Conservation (phyloP, 2,797 vertebrate genomes). For the Avahi laniger region DNA sequence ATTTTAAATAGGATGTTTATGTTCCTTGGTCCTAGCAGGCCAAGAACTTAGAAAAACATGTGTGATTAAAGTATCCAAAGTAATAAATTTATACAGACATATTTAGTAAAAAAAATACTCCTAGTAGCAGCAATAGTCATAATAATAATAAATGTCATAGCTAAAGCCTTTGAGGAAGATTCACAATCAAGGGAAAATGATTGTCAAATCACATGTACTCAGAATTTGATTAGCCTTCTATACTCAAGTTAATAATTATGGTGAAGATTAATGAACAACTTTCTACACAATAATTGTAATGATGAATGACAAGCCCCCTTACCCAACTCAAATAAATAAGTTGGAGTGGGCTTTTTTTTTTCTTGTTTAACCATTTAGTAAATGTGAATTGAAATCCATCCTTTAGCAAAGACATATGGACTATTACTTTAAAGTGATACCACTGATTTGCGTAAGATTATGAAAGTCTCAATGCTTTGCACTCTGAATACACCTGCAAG, state of each 20-base stretch:
- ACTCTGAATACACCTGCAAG: not conserved
- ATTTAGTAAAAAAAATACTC: not conserved
- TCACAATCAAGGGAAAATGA: not conserved
- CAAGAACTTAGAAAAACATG: slow-evolving; percentile 21
- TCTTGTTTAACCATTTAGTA: not conserved
- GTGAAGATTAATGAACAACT: not conserved
- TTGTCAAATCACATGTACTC: not conserved
- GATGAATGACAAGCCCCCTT: not conserved
- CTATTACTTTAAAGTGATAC: not conserved
- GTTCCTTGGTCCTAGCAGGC: not conserved
- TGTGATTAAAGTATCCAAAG: slow-evolving; percentile 10
- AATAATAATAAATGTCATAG: not conserved
- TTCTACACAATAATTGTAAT: not conserved
- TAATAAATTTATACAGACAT: not conserved
- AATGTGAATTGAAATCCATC: not conserved
- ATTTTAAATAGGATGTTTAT: not conserved
- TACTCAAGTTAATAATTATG: not conserved
- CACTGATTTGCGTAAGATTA: not conserved
- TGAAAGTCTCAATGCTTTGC: not conserved
- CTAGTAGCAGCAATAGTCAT: not conserved
- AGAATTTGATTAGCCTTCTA: not conserved
- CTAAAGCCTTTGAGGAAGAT: slow-evolving; percentile 5
- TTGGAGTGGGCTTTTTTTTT: not conserved
- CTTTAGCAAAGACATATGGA: not conserved
- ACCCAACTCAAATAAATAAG: not conserved